Evolutionary conservation across 2,888 invertebrate genomes (phyloP).

Genomic region (Scelioninae gen. 2): DNA sequence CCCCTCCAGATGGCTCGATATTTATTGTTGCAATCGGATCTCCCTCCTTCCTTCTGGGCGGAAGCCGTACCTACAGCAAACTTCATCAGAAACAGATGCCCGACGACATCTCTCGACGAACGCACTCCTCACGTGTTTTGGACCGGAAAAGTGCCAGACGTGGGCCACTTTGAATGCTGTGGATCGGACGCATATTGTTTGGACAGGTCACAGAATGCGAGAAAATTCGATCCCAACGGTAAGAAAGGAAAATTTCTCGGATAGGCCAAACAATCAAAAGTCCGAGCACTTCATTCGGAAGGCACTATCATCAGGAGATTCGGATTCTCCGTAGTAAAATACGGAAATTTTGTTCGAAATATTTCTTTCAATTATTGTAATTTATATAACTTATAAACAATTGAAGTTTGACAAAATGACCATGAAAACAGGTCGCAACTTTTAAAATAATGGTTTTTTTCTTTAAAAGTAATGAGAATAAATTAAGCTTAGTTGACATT

Average conservation of each 20-base stretch:
- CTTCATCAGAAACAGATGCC: slow-evolving; percentile 19
- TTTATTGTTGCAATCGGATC: neutral
- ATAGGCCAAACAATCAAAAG: slow-evolving; percentile 19
- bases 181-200: slow-evolving; percentile 53
- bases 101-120: slow-evolving; percentile 25
- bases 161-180: slow-evolving; percentile 60
- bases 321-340: too few species aligned
- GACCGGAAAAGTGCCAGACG: slow-evolving; percentile 51
- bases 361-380: too few species aligned
- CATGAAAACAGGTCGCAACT: too few species aligned
- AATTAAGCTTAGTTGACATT: too few species aligned
- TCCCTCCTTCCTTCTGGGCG: slow-evolving; percentile 9
- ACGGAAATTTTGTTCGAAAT: too few species aligned
- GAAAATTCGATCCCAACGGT: slow-evolving; percentile 38
- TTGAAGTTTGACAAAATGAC: too few species aligned
- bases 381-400: too few species aligned
- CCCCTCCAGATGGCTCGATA: slow-evolving; percentile 3
- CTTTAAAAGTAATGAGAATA: too few species aligned
- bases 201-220: slow-evolving; percentile 6
- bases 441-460: too few species aligned
- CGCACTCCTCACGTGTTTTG: slow-evolving; percentile 61
- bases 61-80: slow-evolving; percentile 6
- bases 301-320: too few species aligned
- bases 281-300: too few species aligned
- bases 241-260: slow-evolving; percentile 31